These are phyloP conservation scores for Myzus persicae DNA, from an alignment of 1,140 invertebrate species.

Conservation along the genomic window DNA sequence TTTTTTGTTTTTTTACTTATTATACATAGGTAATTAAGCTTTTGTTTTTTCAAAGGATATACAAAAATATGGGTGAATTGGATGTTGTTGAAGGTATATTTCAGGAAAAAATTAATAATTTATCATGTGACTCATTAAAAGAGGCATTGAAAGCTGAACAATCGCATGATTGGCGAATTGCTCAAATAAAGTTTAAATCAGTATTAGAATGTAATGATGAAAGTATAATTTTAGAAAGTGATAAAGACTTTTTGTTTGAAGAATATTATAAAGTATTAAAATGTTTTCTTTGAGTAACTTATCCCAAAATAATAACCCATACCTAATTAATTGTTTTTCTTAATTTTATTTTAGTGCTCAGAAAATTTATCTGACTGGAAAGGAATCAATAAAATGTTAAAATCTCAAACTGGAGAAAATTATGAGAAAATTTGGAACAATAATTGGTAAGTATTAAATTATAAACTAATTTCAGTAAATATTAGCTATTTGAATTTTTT, in stretches of 20 bases:
- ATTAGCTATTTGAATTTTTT: background rate
- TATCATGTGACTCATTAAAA: slow-evolving; percentile 37
- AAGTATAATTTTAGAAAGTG: background rate
- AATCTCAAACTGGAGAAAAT: slow-evolving; percentile 18
- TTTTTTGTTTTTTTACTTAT: background rate
- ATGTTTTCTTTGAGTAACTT: background rate
- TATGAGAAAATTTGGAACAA: slow-evolving; percentile 32
- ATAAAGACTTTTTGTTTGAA: slow-evolving; percentile 38
- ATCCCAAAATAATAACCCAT: background rate
- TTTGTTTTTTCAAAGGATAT: slow-evolving; percentile 4
- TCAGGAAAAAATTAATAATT: slow-evolving; percentile 31
- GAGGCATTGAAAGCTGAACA: slow-evolving; percentile 29
- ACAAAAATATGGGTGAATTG: slow-evolving; percentile 46
- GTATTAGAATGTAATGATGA: background rate
- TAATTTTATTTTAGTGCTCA: background rate
- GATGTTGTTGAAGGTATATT: slow-evolving; percentile 42
- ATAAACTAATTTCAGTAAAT: background rate
- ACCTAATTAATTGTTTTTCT: background rate
- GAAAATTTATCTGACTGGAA: slow-evolving; percentile 31
- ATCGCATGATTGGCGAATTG: background rate
- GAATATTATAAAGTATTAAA: slow-evolving; percentile 22
- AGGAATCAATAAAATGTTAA: slow-evolving; percentile 39
- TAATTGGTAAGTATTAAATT: background rate
- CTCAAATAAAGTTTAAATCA: background rate
- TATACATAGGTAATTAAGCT: background rate